These are phyloP conservation scores for Phyllotreta cruciferae DNA, from an alignment of 2,888 invertebrate genomes.

Conservation along the genomic window DNA sequence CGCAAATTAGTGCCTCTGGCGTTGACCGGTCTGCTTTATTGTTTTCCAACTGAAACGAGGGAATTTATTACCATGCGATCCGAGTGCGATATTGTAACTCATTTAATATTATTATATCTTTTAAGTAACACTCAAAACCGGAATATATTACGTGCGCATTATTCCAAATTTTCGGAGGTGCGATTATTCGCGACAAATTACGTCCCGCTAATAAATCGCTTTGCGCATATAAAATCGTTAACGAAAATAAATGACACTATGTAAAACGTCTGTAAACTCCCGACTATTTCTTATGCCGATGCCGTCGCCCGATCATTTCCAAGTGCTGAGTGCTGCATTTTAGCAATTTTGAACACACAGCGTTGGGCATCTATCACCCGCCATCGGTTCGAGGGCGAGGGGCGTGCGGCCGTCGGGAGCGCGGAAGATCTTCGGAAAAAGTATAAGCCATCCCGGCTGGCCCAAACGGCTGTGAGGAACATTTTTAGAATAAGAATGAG, in stretches of 20 bases:
- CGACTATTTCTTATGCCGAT: conserved; percentile 30
- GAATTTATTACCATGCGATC: conserved; percentile 23
- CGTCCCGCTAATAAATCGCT: no score
- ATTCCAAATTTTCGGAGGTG: no score
- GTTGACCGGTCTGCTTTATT: conserved; percentile 23
- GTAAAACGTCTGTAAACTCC: conserved; percentile 11
- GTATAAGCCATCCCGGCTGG: conserved; percentile 52
- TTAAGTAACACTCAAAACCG: not conserved
- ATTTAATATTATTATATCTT: conserved; percentile 18
- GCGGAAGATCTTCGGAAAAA: conserved; percentile 50
- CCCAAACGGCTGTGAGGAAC: conserved; percentile 50
- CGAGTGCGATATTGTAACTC: conserved; percentile 15
- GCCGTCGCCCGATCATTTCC: conserved; percentile 40
- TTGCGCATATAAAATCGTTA: conserved; percentile 1
- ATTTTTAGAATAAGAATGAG: conserved; percentile 54
- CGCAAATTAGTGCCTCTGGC: conserved; percentile 32
- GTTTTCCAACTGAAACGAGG: conserved; percentile 25
- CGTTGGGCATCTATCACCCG: conserved; percentile 53
- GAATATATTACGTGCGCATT: no score
- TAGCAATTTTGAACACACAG: conserved; percentile 53
- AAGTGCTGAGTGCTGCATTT: conserved; percentile 55
- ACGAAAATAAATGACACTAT: conserved; percentile 9
- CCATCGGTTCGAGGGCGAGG: conserved; percentile 5
- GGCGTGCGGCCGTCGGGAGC: conserved; percentile 5
- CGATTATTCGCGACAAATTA: no score